These are phyloP conservation scores for Cossypha dichroa DNA, from an alignment of 2,797 vertebrate species.

Conservation along the genomic window DNA sequence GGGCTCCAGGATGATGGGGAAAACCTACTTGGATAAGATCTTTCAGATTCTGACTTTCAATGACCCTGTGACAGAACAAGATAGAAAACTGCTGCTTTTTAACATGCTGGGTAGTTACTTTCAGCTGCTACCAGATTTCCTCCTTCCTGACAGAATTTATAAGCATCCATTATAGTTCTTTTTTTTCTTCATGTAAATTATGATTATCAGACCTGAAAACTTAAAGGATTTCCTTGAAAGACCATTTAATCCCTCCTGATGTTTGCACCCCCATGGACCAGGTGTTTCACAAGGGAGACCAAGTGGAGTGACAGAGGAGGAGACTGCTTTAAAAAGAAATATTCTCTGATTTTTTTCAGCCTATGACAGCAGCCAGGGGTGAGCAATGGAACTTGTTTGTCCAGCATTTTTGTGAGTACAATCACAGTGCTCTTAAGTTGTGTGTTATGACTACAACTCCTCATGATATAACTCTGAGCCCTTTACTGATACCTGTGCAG, in stretches of 20 bases:
- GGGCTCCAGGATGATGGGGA: not conserved
- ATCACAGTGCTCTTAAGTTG: not conserved
- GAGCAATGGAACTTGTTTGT: not conserved
- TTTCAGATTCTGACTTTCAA: slow-evolving; percentile 52
- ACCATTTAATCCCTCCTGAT: not conserved
- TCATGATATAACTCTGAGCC: not conserved
- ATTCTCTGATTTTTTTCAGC: not conserved
- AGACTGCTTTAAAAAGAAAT: not conserved
- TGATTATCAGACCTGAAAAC: not conserved
- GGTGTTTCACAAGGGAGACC: not conserved
- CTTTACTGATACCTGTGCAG: not conserved
- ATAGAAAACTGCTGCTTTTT: slow-evolving; percentile 25
- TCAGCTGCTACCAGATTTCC: not conserved
- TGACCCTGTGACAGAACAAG: slow-evolving; percentile 35
- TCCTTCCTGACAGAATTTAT: not conserved
- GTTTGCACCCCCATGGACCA: not conserved
- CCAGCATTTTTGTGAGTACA: not conserved
- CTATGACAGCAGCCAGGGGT: not conserved
- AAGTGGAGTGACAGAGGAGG: fast-evolving
- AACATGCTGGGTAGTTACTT: not conserved
- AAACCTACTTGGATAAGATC: slow-evolving; percentile 28
- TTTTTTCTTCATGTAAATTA: not conserved
- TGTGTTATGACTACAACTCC: not conserved
- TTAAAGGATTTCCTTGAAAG: not conserved
- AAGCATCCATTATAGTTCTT: not conserved